Conservation (phyloP, 1,140 invertebrate species). For the Cyclina sinensis region DNA sequence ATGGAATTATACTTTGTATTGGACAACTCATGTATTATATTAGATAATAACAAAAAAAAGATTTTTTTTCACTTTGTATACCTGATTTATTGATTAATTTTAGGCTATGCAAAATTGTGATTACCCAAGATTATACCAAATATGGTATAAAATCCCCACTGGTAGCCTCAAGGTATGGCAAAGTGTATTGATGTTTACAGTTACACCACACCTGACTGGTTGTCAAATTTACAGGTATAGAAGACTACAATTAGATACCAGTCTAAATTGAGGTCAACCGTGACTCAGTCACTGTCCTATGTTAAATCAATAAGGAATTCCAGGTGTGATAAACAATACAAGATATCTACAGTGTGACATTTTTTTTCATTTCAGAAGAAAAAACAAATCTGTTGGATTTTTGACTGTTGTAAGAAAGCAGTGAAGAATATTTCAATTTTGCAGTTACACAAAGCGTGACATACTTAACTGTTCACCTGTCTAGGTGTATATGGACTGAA, state of each 20-base stretch:
- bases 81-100: too few species aligned
- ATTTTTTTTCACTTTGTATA: too few species aligned
- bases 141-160: constrained; percentile 39
- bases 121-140: constrained; percentile 27
- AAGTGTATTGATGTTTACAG: constrained; percentile 54
- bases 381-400: neutral
- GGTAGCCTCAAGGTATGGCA: constrained; percentile 5
- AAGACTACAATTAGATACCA: neutral
- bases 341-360: neutral
- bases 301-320: constrained; percentile 38
- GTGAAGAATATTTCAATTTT: neutral
- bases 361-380: neutral
- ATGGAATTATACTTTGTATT: too few species aligned
- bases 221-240: neutral
- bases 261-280: constrained; percentile 25
- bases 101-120: too few species aligned
- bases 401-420: neutral
- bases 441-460: neutral
- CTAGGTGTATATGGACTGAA: neutral
- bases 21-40: too few species aligned
- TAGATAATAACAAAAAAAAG: too few species aligned
- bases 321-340: constrained; percentile 6
- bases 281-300: constrained; percentile 50
- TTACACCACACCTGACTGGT: constrained; percentile 36
- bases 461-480: neutral